Evolutionary conservation across 2,888 invertebrate genomes (phyloP).

Genomic region (Dryobota labecula): DNA sequence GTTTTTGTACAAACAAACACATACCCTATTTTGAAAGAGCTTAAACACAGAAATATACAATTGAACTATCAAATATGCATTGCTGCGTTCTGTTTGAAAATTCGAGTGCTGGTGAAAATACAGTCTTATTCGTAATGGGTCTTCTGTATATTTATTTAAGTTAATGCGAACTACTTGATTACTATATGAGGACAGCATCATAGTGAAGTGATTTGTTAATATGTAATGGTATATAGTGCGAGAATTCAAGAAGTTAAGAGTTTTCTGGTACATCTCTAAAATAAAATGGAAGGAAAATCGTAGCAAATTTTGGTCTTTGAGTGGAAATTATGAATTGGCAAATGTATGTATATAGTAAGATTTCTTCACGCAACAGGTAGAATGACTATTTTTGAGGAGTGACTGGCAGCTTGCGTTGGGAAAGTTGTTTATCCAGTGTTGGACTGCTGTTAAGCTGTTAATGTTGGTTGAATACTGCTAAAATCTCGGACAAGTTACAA

Average conservation of each 20-base stretch:
- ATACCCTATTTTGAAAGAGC: too few relatives aligned
- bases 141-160: neutral
- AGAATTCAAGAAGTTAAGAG: slow-evolving; percentile 15
- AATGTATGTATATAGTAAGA: neutral
- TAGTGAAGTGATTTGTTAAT: slow-evolving; percentile 48
- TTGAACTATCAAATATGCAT: too few relatives aligned
- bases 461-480: too few relatives aligned
- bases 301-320: neutral
- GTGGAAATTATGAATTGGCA: neutral
- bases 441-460: too few relatives aligned
- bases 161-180: slow-evolving; percentile 24
- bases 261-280: neutral
- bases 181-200: slow-evolving; percentile 13
- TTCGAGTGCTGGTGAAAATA: too few relatives aligned
- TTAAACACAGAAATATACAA: too few relatives aligned
- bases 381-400: neutral
- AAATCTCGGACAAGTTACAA: neutral
- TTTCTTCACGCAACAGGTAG: too few relatives aligned
- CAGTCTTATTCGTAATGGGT: neutral
- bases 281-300: neutral
- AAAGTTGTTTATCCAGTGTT: too few relatives aligned
- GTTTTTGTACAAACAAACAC: too few relatives aligned
- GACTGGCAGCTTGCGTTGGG: neutral
- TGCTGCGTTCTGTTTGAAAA: too few relatives aligned
- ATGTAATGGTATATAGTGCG: slow-evolving; percentile 23